Base-by-base conservation (phyloP, 53 echinoderm and acorn worm genomes). In the Glandiceps talaboti region DNA sequence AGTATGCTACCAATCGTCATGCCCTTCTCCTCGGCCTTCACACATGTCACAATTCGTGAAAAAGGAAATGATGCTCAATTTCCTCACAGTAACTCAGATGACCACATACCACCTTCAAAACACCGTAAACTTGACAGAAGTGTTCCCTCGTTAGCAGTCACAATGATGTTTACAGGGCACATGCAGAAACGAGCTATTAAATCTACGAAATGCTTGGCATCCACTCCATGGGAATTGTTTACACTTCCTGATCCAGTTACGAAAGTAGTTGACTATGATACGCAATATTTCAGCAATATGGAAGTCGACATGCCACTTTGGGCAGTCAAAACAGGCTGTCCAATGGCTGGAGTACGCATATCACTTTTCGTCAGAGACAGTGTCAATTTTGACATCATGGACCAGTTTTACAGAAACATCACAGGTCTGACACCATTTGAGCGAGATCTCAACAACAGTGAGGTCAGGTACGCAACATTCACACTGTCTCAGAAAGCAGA, bases 11-110 rank as follows among this genome's bases (percentile, higher is more conserved):
- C 93, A 76, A 84, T 93, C 81, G 82, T 97, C 74, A 79, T 84
- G 14, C 33, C 32, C 30, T 93, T 93, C 89, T 97, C 93, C 75
- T 92, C 90, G 31, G 92, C 96, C 74, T 97, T 97, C 91, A 93
- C 93, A 32, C 97, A 93, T 30, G 78, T 86, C 33, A 87, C 82
- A 77, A 82, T 97, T 84, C 80, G 89, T 76, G 92, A 96, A 78
- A 87, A 85, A 26, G 64, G 6, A 12, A n/a, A n/a, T n/a, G 64
- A 45, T 45, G 20, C 64, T 20, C 64, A 45, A 6, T 20, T 12
- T 12, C 6, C 6, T 45, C 64, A 45, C 64, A 20, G 20, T 20
- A 45, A 45, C 64, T 45, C 64, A 20, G 64, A 45, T 45, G 64
- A 45, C 6, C 6, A 6, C 6, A 78, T 80, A 30, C 33, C 79